Evolutionary conservation across 2,113 vertebrate species (phyloP).

Genomic region (Rutilus rutilus): DNA sequence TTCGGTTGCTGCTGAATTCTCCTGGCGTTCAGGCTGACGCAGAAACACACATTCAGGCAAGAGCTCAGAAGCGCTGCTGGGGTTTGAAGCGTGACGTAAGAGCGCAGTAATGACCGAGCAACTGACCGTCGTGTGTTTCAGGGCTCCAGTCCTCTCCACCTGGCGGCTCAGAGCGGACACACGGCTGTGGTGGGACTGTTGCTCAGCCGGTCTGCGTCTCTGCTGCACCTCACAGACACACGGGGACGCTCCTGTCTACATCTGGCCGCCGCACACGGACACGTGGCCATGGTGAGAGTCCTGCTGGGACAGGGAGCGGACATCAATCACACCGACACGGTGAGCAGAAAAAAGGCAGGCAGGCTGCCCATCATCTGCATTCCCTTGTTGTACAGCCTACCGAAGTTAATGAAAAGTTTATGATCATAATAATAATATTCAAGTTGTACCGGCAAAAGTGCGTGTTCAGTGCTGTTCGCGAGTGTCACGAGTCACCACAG

Average conservation of each 20-base stretch:
- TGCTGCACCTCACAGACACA: conserved; percentile 65
- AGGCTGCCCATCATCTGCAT: too few species aligned
- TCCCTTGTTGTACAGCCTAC: too few species aligned
- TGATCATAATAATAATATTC: too few species aligned
- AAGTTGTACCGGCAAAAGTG: too few species aligned
- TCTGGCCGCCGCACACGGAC: conserved; percentile 60
- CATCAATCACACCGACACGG: conserved; percentile 67
- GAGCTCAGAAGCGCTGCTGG: not conserved
- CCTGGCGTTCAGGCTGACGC: conserved; percentile 66
- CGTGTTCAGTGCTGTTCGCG: too few species aligned
- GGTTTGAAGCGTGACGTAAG: not conserved
- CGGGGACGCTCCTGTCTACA: conserved; percentile 66
- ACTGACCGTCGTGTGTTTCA: conserved; percentile 13
- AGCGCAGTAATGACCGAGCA: too few species aligned
- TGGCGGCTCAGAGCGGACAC: conserved; percentile 67
- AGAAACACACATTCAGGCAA: conserved; percentile 65
- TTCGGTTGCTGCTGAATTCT: conserved; percentile 68
- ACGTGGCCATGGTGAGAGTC: conserved; percentile 61
- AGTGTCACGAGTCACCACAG: too few species aligned
- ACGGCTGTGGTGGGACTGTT: conserved; percentile 66
- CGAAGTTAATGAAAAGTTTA: too few species aligned
- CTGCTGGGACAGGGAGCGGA: conserved; percentile 63
- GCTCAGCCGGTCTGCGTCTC: conserved; percentile 65
- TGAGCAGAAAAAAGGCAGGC: conserved; percentile 42
- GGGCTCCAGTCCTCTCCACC: conserved; percentile 67